phyloP scores from a whole-genome alignment of 2,797 vertebrate genomes.

The Chloroceryle inda region DNA sequence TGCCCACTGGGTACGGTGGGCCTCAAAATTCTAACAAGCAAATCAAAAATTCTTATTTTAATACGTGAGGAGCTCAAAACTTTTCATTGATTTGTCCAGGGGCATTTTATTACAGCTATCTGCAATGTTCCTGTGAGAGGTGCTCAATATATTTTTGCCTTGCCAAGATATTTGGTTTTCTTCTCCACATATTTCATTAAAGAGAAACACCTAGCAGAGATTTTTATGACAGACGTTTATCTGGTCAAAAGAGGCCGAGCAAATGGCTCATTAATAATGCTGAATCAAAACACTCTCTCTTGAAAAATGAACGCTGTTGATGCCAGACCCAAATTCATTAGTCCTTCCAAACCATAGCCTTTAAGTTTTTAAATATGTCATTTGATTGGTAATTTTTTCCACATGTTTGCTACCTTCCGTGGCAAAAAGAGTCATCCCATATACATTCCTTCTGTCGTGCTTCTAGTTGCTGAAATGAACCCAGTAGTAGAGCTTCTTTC shows the following conservation, averaged over 20 bases:
- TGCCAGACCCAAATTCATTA: constrained; percentile 25
- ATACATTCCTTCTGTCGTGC: not conserved
- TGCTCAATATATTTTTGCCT: not conserved
- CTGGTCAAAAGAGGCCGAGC: not conserved
- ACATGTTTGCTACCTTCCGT: not conserved
- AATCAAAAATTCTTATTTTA: not conserved
- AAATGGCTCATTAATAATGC: constrained; percentile 1
- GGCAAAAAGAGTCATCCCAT: not conserved
- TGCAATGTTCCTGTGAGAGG: not conserved
- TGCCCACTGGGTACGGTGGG: not conserved
- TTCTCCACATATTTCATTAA: not conserved
- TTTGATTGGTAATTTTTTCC: constrained; percentile 19
- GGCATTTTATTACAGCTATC: not conserved
- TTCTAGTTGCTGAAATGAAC: not conserved
- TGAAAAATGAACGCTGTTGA: not conserved
- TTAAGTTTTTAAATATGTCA: not conserved
- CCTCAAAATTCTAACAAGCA: not conserved
- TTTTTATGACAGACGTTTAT: constrained; percentile 20
- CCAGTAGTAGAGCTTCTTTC: not conserved
- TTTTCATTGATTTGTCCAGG: not conserved
- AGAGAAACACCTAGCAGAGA: not conserved
- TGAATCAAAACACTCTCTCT: not conserved
- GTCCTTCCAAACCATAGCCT: constrained; percentile 7
- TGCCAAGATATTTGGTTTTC: not conserved
- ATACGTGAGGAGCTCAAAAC: not conserved